phyloP scores from a whole-genome alignment of 1,140 invertebrate species.

The Drosophila teissieri region DNA sequence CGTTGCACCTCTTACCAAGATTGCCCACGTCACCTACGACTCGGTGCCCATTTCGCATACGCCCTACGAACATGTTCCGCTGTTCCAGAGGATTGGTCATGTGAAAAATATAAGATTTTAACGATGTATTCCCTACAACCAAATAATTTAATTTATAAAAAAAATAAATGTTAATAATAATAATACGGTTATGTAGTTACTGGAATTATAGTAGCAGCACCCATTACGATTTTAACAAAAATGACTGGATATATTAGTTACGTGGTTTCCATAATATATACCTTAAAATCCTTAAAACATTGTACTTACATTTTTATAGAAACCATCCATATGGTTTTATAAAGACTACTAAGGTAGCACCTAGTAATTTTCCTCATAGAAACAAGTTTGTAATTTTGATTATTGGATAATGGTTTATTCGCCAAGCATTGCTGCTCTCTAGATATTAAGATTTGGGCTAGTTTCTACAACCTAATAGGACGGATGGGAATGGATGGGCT shows the following conservation, averaged over 20 bases:
- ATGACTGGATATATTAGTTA: too few relatives aligned
- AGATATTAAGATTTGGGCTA: constrained; percentile 52
- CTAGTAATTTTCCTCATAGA: background rate
- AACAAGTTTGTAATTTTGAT: background rate
- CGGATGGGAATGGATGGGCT: constrained; percentile 19
- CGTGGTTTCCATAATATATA: too few relatives aligned
- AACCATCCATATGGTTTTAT: too few relatives aligned
- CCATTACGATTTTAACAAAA: too few relatives aligned
- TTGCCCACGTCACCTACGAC: constrained; percentile 77
- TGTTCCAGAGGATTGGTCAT: constrained; percentile 75
- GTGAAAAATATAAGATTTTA: constrained; percentile 49
- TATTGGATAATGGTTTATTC: constrained; percentile 47
- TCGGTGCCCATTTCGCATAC: constrained; percentile 73
- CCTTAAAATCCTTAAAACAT: too few relatives aligned
- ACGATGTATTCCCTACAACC: background rate
- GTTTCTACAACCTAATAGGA: constrained; percentile 50
- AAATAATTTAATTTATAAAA: background rate
- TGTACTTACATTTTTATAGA: too few relatives aligned
- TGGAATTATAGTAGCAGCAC: too few relatives aligned
- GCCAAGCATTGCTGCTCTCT: constrained; percentile 54
- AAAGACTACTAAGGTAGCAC: too few relatives aligned
- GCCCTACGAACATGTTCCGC: constrained; percentile 73
- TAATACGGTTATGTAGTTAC: too few relatives aligned
- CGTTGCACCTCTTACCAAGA: constrained; percentile 72
- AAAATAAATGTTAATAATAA: constrained; percentile 7